phyloP scores from a whole-genome alignment of 2,888 invertebrate species.

The Drosophila mimica region DNA sequence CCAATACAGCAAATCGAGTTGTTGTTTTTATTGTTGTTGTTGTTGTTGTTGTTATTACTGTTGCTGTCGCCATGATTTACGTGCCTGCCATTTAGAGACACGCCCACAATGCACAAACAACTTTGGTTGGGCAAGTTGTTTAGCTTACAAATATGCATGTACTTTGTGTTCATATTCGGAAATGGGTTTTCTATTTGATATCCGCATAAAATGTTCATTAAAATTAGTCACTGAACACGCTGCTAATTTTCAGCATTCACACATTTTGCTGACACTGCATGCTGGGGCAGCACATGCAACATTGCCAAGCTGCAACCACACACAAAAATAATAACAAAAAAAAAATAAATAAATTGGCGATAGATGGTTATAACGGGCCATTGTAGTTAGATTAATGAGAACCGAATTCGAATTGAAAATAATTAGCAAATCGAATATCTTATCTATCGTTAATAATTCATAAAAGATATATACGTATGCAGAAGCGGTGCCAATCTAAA shows the following conservation, averaged over 20 bases:
- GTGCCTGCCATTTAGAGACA: conserved; percentile 30
- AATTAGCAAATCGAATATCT: not conserved
- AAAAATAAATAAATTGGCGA: conserved; percentile 43
- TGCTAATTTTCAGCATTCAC: conserved; percentile 60
- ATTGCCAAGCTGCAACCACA: not conserved
- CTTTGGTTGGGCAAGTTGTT: conserved; percentile 35
- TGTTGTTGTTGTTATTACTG: conserved; percentile 17
- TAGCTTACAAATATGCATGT: conserved; percentile 26
- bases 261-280: conserved; percentile 53
- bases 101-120: conserved; percentile 32
- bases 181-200: conserved; percentile 36
- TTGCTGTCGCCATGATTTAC: conserved; percentile 58
- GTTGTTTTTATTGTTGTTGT: conserved; percentile 21
- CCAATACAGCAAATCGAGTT: conserved; percentile 35
- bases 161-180: conserved; percentile 17
- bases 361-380: conserved; percentile 34
- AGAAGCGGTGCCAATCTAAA: not conserved
- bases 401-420: conserved; percentile 30
- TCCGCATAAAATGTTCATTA: conserved; percentile 64
- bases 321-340: not conserved
- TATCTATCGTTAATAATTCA: not conserved
- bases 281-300: conserved; percentile 25
- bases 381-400: conserved; percentile 55
- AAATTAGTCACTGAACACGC: conserved; percentile 70
- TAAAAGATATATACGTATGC: not conserved